phyloP scores from a whole-genome alignment of 2,888 invertebrate species.

The Cartodere bifasciata region DNA sequence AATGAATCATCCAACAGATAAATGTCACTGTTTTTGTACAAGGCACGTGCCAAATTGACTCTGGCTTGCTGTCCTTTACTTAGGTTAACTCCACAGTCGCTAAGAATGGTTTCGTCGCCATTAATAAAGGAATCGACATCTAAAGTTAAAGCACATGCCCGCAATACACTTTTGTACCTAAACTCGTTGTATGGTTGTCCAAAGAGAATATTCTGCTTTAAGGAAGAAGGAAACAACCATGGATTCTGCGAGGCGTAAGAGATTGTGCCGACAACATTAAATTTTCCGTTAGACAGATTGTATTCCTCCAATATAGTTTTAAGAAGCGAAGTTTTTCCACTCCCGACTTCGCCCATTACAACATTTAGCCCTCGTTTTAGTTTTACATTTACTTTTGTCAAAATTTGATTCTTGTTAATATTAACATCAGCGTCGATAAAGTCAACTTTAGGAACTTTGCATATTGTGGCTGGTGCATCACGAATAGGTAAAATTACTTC shows the following conservation, averaged over 20 bases:
- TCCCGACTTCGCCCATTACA: slow-evolving; percentile 53
- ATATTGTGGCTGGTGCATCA: too few species aligned
- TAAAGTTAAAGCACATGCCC: slow-evolving; percentile 52
- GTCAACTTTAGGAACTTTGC: slow-evolving; percentile 19
- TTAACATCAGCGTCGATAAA: slow-evolving; percentile 19
- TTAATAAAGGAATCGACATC: slow-evolving; percentile 62
- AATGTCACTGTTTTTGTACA: slow-evolving; percentile 70
- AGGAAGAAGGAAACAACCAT: slow-evolving; percentile 45
- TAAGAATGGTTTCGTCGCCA: slow-evolving; percentile 69
- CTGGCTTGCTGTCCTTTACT: slow-evolving; percentile 77
- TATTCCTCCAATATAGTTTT: slow-evolving; percentile 35
- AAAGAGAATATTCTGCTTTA: slow-evolving; percentile 68
- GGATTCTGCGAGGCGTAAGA: slow-evolving; percentile 50
- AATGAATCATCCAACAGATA: slow-evolving; percentile 80
- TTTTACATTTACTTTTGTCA: slow-evolving; percentile 33
- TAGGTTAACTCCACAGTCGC: slow-evolving; percentile 57
- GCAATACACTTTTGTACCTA: slow-evolving; percentile 44
- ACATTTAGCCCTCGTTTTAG: slow-evolving; percentile 36
- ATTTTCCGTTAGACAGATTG: slow-evolving; percentile 28
- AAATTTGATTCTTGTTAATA: slow-evolving; percentile 24
- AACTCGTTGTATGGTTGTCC: slow-evolving; percentile 46
- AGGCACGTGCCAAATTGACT: slow-evolving; percentile 70
- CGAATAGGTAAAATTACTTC: slow-evolving; percentile 23
- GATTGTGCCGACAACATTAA: slow-evolving; percentile 37
- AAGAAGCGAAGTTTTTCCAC: slow-evolving; percentile 45